Conservation (phyloP, 2,113 vertebrate genomes). For the Chaetura pelagica region DNA sequence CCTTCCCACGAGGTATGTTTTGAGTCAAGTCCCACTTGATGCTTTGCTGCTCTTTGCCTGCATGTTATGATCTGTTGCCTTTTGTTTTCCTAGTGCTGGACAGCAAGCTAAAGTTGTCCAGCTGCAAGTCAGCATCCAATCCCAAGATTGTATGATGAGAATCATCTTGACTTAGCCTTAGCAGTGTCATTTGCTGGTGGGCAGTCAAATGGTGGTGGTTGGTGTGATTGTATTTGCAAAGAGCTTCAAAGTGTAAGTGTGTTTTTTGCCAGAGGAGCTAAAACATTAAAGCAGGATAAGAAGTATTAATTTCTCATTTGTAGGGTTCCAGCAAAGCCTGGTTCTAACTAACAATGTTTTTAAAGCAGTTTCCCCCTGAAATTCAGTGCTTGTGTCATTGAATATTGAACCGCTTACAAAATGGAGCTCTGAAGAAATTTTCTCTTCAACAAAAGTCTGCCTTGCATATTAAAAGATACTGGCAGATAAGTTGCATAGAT, state of each 20-base stretch:
- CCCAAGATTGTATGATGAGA: background rate
- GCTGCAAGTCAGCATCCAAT: background rate
- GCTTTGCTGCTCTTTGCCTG: background rate
- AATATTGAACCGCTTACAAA: background rate
- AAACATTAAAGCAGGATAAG: background rate
- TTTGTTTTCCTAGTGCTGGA: background rate
- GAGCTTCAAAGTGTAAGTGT: background rate
- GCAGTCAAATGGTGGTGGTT: background rate
- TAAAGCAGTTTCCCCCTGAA: background rate
- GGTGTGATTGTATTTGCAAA: background rate
- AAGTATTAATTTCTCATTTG: background rate
- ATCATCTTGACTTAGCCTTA: background rate
- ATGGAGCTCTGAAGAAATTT: background rate
- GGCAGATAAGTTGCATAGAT: background rate
- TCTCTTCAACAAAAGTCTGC: background rate
- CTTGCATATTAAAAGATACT: background rate
- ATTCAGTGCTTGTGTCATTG: background rate
- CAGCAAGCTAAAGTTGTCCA: background rate
- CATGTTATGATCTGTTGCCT: background rate
- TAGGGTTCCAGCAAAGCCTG: background rate
- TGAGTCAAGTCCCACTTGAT: background rate
- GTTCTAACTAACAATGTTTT: background rate
- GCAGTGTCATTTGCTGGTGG: background rate
- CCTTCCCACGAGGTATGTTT: constrained; percentile 45
- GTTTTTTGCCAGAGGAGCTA: background rate